Percentiles rank a stretch among this genome's conserved stretches.
Conservation (phyloP, 92 coral and sea anemone genomes). For the Isaurus tuberculatus region DNA sequence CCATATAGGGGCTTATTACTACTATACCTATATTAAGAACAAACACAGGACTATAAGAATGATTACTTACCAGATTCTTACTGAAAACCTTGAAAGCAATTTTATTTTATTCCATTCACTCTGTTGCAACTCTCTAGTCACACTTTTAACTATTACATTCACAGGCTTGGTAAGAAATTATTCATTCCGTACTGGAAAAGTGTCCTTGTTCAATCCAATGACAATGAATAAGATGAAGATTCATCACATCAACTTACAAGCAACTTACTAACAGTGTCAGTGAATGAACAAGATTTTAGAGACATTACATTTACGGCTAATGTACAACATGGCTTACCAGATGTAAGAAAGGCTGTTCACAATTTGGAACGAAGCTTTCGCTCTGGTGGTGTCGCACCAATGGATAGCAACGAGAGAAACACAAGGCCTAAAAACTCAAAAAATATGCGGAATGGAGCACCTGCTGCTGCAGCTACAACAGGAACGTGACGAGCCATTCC, state of each 20-base stretch:
- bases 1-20: neutral
- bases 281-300: slow-evolving; percentile 14
- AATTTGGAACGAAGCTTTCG: slow-evolving; percentile 28
- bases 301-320: slow-evolving; percentile 11
- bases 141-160: slow-evolving; percentile 23
- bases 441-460: neutral
- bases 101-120: slow-evolving; percentile 5
- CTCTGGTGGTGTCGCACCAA: neutral
- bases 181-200: slow-evolving; percentile 6
- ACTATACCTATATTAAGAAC: neutral
- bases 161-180: slow-evolving; percentile 5
- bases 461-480: too few relatives aligned
- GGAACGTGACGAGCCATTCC: too few relatives aligned
- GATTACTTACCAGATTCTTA: neutral
- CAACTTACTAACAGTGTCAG: slow-evolving; percentile 29
- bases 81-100: neutral
- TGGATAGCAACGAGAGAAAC: neutral
- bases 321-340: slow-evolving; percentile 25
- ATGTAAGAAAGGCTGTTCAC: slow-evolving; percentile 11
- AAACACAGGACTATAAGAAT: neutral
- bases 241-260: neutral
- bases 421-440: neutral
- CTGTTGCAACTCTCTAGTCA: slow-evolving; percentile 8
- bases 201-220: neutral
- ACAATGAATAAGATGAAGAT: neutral